A percentile compares a stretch with the other conserved stretches of the same genome.
These are phyloP conservation scores for Monochamus alternatus DNA, from an alignment of 2,888 invertebrate species.

Conservation along the genomic window DNA sequence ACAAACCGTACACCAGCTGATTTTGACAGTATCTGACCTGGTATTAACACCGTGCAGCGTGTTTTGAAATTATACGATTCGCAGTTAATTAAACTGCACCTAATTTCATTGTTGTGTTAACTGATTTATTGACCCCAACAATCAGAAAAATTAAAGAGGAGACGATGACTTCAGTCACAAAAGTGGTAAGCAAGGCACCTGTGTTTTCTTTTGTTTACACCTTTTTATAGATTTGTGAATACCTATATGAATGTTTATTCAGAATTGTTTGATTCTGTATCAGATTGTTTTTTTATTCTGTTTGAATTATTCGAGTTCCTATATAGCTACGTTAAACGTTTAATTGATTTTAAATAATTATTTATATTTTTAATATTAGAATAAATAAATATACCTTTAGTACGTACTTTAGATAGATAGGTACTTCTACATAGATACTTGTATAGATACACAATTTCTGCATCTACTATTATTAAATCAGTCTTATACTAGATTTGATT, in stretches of 20 bases:
- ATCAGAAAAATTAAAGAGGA: constrained; percentile 15
- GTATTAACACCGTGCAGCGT: constrained; percentile 1
- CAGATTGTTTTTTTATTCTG: background rate
- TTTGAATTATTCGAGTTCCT: no score
- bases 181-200: constrained; percentile 47
- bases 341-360: no score
- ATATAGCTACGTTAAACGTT: no score
- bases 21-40: constrained; percentile 29
- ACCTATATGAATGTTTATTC: background rate
- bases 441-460: no score
- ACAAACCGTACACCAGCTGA: constrained; percentile 32
- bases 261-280: background rate
- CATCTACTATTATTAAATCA: no score
- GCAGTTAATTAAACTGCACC: background rate
- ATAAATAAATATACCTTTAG: no score
- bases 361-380: no score
- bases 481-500: no score
- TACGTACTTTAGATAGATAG: no score
- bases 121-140: constrained; percentile 39
- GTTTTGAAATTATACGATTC: constrained; percentile 25
- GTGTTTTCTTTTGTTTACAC: constrained; percentile 11
- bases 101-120: constrained; percentile 17
- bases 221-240: background rate
- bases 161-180: constrained; percentile 48
- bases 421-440: no score